Evolutionary conservation across 2,888 invertebrate genomes (phyloP), one percentile per base, ranked within the genome.

Genomic region (Orchesella flavescens): DNA sequence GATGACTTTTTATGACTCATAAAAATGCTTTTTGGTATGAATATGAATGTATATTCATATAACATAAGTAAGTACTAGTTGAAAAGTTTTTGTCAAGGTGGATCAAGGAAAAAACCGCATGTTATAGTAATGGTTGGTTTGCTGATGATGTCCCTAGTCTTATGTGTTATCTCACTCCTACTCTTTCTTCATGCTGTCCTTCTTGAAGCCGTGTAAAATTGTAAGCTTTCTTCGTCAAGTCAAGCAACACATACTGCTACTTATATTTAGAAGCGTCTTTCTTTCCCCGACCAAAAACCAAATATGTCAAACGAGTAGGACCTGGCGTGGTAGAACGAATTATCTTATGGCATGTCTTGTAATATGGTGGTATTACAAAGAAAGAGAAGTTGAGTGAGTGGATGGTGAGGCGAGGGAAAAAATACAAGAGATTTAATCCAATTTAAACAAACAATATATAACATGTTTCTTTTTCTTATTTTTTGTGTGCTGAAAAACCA

Each of bases 241-340:
- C 34, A 34, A 4, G 34, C 2, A 34, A 34, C 7, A 34, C 7
- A 34, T 7, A 34, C 7, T 4, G 3, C 34, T 34, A 34, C 34
- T 34, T 34, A 34, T 34, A 34, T 34, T 34, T 34, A 2, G 34
- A 34, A 34, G 34, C 34, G 34, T 34, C 34, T 34, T 34, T 34
- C 7, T 7, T 34, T 34, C 7, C 34, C 7, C 34, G 3, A 2
- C 2, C 34, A 4, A 34, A 34, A 34, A 34, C 34, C 34, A 34
- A 75, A 75, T 66, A 76, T 76, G 76, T 76, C 76, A 76, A 76
- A 43, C 66, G 76, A 76, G 34, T 66, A 66, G 55, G 76, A 21
- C 66, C 34, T 75, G 75, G 9, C 49, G 19, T 43, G 19, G 44
- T 17, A 23, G 15, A 19, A 23, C 5, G 19, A 19, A 74, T 49